Percentiles rank a stretch among this genome's conserved stretches.
Evolutionary conservation across 2,888 invertebrate species (phyloP).

Genomic region (Ophion costatus): DNA sequence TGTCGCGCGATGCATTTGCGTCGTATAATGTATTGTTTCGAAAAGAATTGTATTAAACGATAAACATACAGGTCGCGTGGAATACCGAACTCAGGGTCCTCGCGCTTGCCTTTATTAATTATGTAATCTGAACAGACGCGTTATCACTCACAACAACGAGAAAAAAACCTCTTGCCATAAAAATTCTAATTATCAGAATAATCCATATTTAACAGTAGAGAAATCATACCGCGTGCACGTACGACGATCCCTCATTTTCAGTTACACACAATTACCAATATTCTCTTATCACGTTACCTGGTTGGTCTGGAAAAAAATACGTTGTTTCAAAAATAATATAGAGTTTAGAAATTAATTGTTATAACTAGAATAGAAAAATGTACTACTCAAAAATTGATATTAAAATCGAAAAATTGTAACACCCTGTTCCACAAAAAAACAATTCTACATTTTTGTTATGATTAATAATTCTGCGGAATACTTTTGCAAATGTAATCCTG

Average conservation of each 20-base stretch:
- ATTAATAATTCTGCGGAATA: too few relatives aligned
- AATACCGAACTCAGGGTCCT: conserved; percentile 10
- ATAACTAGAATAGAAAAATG: too few relatives aligned
- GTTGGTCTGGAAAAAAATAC: too few relatives aligned
- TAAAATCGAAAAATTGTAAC: too few relatives aligned
- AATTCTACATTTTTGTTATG: too few relatives aligned
- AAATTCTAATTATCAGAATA: conserved; percentile 2
- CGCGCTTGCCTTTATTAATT: conserved; percentile 20
- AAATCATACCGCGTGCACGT: conserved; percentile 7
- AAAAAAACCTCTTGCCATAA: conserved; percentile 5
- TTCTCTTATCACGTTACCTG: neutral
- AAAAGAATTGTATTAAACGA: conserved; percentile 16
- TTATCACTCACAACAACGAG: conserved; percentile 1
- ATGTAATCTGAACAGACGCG: conserved; percentile 9
- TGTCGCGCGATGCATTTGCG: neutral
- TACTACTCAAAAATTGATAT: too few relatives aligned
- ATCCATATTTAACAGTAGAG: conserved; percentile 20
- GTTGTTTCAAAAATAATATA: too few relatives aligned
- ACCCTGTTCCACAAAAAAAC: too few relatives aligned
- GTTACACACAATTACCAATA: neutral
- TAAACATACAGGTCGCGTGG: conserved; percentile 13
- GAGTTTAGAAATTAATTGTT: too few relatives aligned
- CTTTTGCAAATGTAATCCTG: too few relatives aligned
- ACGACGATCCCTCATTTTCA: conserved; percentile 12
- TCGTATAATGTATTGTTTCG: neutral